phyloP scores from a whole-genome alignment of 2,888 invertebrate genomes.

The Drosophila longiperda region DNA sequence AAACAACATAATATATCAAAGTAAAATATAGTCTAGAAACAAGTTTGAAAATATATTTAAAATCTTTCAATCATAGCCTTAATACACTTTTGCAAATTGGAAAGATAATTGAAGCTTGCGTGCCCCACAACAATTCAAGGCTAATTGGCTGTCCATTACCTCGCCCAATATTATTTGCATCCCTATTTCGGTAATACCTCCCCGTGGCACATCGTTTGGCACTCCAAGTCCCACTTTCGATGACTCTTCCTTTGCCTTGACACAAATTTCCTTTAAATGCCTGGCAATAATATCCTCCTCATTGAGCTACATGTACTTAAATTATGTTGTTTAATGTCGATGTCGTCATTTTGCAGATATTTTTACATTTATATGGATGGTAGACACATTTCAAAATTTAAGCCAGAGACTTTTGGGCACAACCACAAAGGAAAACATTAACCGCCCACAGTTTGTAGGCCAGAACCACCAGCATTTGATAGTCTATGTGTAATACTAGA shows the following conservation, averaged over 20 bases:
- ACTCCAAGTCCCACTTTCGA: constrained; percentile 23
- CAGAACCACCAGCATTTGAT: constrained; percentile 53
- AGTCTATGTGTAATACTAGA: constrained; percentile 64
- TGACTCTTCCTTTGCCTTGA: constrained; percentile 54
- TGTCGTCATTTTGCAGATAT: constrained; percentile 52
- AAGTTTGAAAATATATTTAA: constrained; percentile 1
- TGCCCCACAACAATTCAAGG: constrained; percentile 42
- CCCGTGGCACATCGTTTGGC: constrained; percentile 17
- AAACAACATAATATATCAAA: neutral
- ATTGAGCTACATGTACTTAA: constrained; percentile 26
- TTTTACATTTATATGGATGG: constrained; percentile 17
- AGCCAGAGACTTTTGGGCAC: constrained; percentile 22
- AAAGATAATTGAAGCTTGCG: constrained; percentile 53
- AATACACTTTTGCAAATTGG: constrained; percentile 30
- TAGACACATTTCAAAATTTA: constrained; percentile 24
- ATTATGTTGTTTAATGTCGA: constrained; percentile 35
- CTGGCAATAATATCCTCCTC: constrained; percentile 45
- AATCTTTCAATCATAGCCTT: constrained; percentile 4
- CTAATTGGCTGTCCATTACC: constrained; percentile 13
- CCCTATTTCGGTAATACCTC: constrained; percentile 12
- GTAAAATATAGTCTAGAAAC: neutral
- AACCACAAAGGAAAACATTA: constrained; percentile 66
- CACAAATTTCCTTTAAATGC: constrained; percentile 27
- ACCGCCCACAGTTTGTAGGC: constrained; percentile 64
- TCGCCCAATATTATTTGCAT: constrained; percentile 22